Evolutionary conservation across 2,888 invertebrate species (phyloP).

Genomic region (Galerucella pusilla): DNA sequence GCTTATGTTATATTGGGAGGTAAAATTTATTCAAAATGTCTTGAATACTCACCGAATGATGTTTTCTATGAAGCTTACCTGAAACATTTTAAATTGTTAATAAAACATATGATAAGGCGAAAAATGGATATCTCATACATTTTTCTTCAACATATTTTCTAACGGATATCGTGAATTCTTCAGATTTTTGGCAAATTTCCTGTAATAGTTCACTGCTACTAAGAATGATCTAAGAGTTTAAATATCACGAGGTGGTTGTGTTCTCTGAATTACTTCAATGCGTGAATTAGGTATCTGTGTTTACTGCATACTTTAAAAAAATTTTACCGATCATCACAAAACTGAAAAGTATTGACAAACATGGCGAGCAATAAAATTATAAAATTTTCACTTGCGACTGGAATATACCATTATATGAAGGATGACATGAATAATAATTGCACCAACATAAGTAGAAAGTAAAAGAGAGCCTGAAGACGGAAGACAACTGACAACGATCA

Average conservation of each 20-base stretch:
- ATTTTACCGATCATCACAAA: background rate
- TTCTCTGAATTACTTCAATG: no score
- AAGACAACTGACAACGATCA: slow-evolving; percentile 13
- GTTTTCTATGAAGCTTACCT: background rate
- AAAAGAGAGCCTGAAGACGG: background rate
- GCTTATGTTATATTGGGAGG: no score
- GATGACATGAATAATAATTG: background rate
- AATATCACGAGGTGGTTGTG: no score
- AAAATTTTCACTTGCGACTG: background rate
- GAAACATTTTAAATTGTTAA: background rate
- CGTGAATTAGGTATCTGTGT: no score
- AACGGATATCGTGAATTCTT: no score
- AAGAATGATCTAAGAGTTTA: no score
- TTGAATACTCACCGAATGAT: background rate
- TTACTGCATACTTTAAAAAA: no score
- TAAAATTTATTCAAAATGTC: no score
- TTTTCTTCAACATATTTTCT: no score
- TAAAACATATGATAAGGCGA: background rate
- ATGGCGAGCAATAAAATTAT: background rate
- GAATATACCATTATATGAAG: background rate
- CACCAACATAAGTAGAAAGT: background rate
- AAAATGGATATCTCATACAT: no score
- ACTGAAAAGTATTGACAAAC: background rate
- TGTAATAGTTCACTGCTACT: no score
- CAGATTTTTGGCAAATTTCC: no score